Conservation (phyloP, 1,140 invertebrate genomes). For the Drosophila lowei region DNA sequence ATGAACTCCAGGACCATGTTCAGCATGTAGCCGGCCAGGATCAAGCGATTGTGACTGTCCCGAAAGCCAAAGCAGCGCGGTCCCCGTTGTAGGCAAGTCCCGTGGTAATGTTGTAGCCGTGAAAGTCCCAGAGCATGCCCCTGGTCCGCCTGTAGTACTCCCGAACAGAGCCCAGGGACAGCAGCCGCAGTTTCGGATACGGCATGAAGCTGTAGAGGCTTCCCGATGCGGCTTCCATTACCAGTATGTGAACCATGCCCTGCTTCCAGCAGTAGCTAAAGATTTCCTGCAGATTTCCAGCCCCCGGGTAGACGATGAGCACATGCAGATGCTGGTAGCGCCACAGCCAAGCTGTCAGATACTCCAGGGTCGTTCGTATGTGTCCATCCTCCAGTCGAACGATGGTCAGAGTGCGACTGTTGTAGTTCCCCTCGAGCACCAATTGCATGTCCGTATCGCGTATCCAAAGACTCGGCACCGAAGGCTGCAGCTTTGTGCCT, state of each 20-base stretch:
- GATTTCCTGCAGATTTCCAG: slow-evolving; percentile 5
- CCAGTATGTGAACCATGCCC: slow-evolving; percentile 49
- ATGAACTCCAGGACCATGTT: slow-evolving; percentile 54
- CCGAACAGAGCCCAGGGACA: slow-evolving; percentile 4
- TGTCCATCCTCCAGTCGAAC: slow-evolving; percentile 41
- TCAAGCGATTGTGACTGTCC: slow-evolving; percentile 21
- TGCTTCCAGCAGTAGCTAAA: slow-evolving; percentile 48
- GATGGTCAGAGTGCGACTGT: slow-evolving; percentile 45
- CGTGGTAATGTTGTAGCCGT: slow-evolving; percentile 48
- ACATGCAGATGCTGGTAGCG: slow-evolving; percentile 53
- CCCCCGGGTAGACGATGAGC: slow-evolving; percentile 38
- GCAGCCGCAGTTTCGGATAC: slow-evolving; percentile 28
- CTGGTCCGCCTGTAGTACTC: slow-evolving; percentile 29
- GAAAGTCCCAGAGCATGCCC: slow-evolving; percentile 33
- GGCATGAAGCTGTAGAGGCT: slow-evolving; percentile 47
- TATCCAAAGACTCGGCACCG: slow-evolving; percentile 23
- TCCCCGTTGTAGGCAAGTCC: slow-evolving; percentile 44
- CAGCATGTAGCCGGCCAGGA: slow-evolving; percentile 64
- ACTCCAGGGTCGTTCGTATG: slow-evolving; percentile 1
- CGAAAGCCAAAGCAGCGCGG: slow-evolving; percentile 55
- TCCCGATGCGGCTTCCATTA: slow-evolving; percentile 11
- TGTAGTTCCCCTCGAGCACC: slow-evolving; percentile 46
- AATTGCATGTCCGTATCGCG: slow-evolving; percentile 5
- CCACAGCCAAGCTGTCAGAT: slow-evolving; percentile 54
- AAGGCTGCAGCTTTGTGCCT: not conserved